Percentiles rank a stretch among this genome's conserved stretches.
Evolutionary conservation across 2,888 invertebrate species (phyloP).

Genomic region (Syritta pipiens): DNA sequence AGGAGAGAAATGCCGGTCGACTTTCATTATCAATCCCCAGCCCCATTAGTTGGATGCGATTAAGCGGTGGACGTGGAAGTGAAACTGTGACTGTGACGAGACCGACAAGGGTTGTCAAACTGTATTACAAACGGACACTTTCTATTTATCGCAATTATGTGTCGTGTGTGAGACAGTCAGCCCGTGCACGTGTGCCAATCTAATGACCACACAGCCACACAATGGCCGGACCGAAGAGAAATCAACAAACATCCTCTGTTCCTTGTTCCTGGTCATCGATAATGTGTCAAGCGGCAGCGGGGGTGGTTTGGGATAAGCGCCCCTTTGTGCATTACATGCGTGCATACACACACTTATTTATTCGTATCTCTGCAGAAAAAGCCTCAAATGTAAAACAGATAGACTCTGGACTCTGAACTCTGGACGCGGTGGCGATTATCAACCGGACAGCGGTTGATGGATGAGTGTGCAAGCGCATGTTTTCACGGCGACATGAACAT

Average conservation of each 20-base stretch:
- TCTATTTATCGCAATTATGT: slow-evolving; percentile 73
- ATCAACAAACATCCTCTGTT: slow-evolving; percentile 56
- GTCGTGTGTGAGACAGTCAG: slow-evolving; percentile 69
- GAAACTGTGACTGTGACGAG: slow-evolving; percentile 69
- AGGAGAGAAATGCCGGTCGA: slow-evolving; percentile 56
- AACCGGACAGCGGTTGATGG: slow-evolving; percentile 62
- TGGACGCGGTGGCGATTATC: slow-evolving; percentile 55
- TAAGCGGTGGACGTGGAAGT: too few species aligned
- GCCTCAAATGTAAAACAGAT: slow-evolving; percentile 45
- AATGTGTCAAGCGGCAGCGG: slow-evolving; percentile 45
- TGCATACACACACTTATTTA: slow-evolving; percentile 35
- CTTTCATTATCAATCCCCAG: slow-evolving; percentile 52
- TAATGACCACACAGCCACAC: slow-evolving; percentile 61
- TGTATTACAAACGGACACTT: slow-evolving; percentile 71
- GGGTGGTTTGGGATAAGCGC: slow-evolving; percentile 37
- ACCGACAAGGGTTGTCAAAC: slow-evolving; percentile 67
- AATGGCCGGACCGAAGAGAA: slow-evolving; percentile 52
- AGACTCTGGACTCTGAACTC: slow-evolving; percentile 29
- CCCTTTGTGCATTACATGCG: slow-evolving; percentile 37
- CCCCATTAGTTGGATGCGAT: slow-evolving; percentile 67
- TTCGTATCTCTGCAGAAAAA: slow-evolving; percentile 26
- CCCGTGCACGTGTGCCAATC: slow-evolving; percentile 65
- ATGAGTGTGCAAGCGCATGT: slow-evolving; percentile 39
- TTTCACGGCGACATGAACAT: slow-evolving; percentile 34
- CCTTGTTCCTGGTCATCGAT: slow-evolving; percentile 59